Conservation (phyloP, 2,888 invertebrate species). For the Spicauda simplicius region DNA sequence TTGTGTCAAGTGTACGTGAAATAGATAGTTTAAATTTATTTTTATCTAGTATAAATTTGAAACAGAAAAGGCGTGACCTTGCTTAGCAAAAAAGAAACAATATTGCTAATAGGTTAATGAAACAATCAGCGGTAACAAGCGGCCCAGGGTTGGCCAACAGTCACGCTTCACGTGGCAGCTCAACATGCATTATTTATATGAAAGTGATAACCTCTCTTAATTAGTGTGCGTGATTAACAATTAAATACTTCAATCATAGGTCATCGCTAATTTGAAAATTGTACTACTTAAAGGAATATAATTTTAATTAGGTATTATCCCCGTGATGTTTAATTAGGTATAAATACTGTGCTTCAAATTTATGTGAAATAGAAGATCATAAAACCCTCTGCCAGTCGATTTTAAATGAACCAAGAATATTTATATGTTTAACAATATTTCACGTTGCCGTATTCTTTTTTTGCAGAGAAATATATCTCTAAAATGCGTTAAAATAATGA, state of each 20-base stretch:
- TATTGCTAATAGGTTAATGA: constrained; percentile 40
- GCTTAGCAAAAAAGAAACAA: constrained; percentile 30
- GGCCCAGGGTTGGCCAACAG: constrained; percentile 61
- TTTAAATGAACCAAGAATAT: too few species aligned
- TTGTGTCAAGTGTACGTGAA: too few species aligned
- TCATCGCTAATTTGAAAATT: background rate
- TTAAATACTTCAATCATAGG: constrained; percentile 11
- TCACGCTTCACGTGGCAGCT: constrained; percentile 54
- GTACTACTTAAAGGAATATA: background rate
- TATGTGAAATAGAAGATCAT: too few species aligned
- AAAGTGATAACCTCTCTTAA: constrained; percentile 58
- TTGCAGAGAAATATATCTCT: too few species aligned
- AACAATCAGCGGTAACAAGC: constrained; percentile 41
- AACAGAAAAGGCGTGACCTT: constrained; percentile 30
- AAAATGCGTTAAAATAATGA: too few species aligned
- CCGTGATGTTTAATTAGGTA: too few species aligned
- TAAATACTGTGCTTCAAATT: too few species aligned
- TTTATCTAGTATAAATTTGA: constrained; percentile 3
- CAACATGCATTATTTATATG: constrained; percentile 57
- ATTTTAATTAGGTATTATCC: too few species aligned
- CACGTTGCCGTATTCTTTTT: too few species aligned
- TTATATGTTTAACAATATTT: too few species aligned
- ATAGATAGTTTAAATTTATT: background rate
- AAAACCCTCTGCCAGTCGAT: too few species aligned
- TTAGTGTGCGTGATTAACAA: constrained; percentile 27